Conservation (phyloP, 2,888 invertebrate genomes). For the Microctonus aethiopoides region DNA sequence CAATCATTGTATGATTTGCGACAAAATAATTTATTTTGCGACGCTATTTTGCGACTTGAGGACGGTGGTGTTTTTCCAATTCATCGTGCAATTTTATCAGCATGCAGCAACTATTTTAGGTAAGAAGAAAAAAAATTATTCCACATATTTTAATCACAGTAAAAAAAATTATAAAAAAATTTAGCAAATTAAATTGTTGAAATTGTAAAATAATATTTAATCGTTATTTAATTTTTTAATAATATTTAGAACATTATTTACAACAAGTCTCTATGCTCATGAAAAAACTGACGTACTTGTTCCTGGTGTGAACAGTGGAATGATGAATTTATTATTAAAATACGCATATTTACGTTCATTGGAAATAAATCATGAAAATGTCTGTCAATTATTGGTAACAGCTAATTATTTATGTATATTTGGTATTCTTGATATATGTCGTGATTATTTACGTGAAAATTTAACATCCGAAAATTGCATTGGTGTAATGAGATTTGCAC, state of each 20-base stretch:
- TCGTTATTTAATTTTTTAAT: too few species aligned
- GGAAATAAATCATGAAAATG: constrained; percentile 81
- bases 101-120: constrained; percentile 93
- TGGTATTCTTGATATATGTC: constrained; percentile 84
- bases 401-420: constrained; percentile 90
- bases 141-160: constrained; percentile 5
- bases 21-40: constrained; percentile 85
- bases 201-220: too few species aligned
- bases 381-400: constrained; percentile 82
- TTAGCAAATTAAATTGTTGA: too few species aligned
- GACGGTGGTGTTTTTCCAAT: constrained; percentile 86
- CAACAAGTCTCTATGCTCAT: constrained; percentile 79
- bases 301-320: constrained; percentile 81
- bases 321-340: constrained; percentile 82
- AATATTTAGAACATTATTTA: constrained; percentile 88
- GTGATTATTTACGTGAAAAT: constrained; percentile 77
- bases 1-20: constrained; percentile 86
- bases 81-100: constrained; percentile 86
- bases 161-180: too few species aligned
- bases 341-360: constrained; percentile 87
- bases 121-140: constrained; percentile 58
- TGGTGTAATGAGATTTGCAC: constrained; percentile 86
- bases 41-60: constrained; percentile 84
- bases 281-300: constrained; percentile 78
- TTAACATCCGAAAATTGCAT: constrained; percentile 84